Percentiles rank a stretch among this genome's conserved stretches.
Evolutionary conservation across 2,888 invertebrate species (phyloP).

Genomic region (Parelbella ahira): DNA sequence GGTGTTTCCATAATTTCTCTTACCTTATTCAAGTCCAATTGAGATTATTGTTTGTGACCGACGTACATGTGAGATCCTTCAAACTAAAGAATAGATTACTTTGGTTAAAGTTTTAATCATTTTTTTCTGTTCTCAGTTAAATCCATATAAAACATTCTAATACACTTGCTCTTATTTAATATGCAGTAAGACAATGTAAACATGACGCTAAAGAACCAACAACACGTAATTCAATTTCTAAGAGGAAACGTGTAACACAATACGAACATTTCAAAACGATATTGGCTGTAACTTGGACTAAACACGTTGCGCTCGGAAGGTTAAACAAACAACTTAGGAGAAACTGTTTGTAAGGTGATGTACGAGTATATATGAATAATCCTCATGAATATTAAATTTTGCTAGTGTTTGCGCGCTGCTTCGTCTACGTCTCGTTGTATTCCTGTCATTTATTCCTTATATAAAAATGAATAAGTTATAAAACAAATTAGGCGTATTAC

Average conservation of each 20-base stretch:
- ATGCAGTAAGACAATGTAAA: constrained; percentile 22
- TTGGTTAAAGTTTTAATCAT: no score
- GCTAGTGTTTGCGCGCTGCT: constrained; percentile 27
- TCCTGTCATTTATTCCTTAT: no score
- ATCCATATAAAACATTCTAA: no score
- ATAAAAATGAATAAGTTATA: no score
- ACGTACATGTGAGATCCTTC: no score
- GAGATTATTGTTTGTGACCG: constrained; percentile 36
- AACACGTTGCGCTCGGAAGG: constrained; percentile 50
- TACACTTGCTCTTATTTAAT: no score
- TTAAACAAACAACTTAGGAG: constrained; percentile 45
- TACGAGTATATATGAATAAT: constrained; percentile 54
- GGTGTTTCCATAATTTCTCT: constrained; percentile 66
- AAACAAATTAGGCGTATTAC: no score
- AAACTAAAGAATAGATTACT: no score
- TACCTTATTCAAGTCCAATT: constrained; percentile 47
- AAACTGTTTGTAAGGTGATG: constrained; percentile 47
- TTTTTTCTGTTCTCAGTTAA: no score
- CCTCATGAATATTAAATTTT: constrained; percentile 58
- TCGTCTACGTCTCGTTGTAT: no score
- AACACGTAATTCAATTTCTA: constrained; percentile 42
- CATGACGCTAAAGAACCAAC: constrained; percentile 31
- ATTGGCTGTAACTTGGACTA: constrained; percentile 48
- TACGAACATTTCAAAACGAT: constrained; percentile 55
- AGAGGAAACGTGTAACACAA: constrained; percentile 58